Base-by-base conservation (phyloP, 2,113 vertebrate species). In the Zosterops lateralis region DNA sequence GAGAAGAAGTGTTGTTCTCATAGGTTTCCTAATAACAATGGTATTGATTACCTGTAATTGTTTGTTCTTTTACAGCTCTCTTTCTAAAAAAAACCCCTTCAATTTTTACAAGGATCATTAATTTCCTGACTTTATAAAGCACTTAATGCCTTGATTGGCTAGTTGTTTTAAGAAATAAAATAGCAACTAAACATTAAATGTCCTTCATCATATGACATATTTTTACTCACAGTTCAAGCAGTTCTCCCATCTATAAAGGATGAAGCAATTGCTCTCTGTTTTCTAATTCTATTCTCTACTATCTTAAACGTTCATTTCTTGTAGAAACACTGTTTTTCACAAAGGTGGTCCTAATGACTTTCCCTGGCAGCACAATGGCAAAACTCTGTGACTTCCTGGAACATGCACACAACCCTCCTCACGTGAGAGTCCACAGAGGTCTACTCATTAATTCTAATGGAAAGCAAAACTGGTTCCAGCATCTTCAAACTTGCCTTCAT, bases 401-500 rank as follows among this genome's bases (percentile, higher is more conserved):
- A 79, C 42, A 38, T 6, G 68, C 51, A 57, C 84, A 89, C 64
- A 77, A 81, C 32, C 72, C 53, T 86, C 57, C 89, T 92, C 80
- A 77, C 16, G 6, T 96, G 84, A 89, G 84, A 81, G 67, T 54
- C 90, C 76, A 84, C 4, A 87, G 34, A 94, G 66, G n/a, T 73
- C 81, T 81, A 92, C 92, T 94, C 93, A 91, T 93, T 95, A 90
- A 93, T 95, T 95, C 96, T 95, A 96, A 94, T 85, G 61, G 96
- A 93, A 96, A 91, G 60, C 67, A 87, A 79, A 95, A 93, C 92
- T 86, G 56, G 64, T 47, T 82, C 64, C 72, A 84, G 87, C 75
- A 94, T 75, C 83, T 86, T 85, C 87, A 76, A 71, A 80, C 76
- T 38, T 75, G 54, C 87, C 60, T 96, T 87, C 87, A 85, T 89